phyloP scores from a whole-genome alignment of 2,888 invertebrate genomes.

The Quadroppia sp. region DNA sequence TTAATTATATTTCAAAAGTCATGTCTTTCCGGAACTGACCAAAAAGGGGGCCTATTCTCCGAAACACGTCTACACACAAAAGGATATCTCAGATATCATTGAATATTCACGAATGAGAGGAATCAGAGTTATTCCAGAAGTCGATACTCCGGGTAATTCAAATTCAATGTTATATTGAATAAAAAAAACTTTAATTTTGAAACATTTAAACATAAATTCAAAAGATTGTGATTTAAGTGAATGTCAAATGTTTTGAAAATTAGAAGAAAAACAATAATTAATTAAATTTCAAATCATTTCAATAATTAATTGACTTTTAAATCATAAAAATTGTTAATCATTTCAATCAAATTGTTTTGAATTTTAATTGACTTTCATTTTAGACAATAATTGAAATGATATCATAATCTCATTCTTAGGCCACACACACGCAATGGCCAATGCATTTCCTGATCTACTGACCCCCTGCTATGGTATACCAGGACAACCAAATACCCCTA shows the following conservation, averaged over 20 bases:
- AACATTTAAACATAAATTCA: too few species aligned
- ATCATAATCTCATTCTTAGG: conserved; percentile 51
- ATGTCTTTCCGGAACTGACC: conserved; percentile 68
- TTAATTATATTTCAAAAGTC: conserved; percentile 52
- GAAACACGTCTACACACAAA: conserved; percentile 53
- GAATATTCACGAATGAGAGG: conserved; percentile 73
- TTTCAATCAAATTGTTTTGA: not conserved
- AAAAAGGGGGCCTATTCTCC: conserved; percentile 48
- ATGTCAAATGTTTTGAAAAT: too few species aligned
- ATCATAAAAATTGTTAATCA: too few species aligned
- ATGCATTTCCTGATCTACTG: conserved; percentile 60
- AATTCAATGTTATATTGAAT: too few species aligned
- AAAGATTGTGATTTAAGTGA: too few species aligned
- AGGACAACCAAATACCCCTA: conserved; percentile 27
- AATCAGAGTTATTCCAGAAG: conserved; percentile 81
- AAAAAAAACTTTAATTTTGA: too few species aligned
- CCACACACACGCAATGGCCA: conserved; percentile 56
- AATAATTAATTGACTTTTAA: too few species aligned
- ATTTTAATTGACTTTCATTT: not conserved
- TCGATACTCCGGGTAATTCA: conserved; percentile 70
- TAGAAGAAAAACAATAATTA: too few species aligned
- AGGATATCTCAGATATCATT: conserved; percentile 61
- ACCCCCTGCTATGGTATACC: conserved; percentile 62
- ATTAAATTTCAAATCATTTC: too few species aligned
- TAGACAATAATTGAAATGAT: not conserved